Evolutionary conservation across 2,113 vertebrate genomes (phyloP), one percentile per base, ranked within the genome.

Genomic region (Atrichornis clamosus): DNA sequence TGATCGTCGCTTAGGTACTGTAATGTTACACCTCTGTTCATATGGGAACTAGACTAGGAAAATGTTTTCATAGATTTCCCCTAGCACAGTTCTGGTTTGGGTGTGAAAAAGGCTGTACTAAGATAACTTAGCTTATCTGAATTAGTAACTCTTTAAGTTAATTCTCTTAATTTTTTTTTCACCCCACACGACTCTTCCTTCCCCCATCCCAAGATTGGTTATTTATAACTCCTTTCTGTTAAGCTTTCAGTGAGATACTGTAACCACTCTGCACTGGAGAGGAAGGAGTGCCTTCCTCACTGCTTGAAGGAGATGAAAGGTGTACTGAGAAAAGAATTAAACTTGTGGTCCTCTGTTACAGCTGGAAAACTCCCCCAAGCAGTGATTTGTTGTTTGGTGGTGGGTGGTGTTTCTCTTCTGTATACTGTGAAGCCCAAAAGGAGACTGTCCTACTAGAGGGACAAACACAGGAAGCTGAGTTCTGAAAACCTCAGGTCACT

Each of bases 121-220:
- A 24, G 21, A 10, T 42, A 30, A 13, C 11, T 44, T 49, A 28
- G 18, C 23, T 11, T 58, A 9, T 58, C 28, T 58, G 30, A 87
- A n/a, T 42, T 53, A 59, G 4, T 55, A 41, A 14, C 15, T 68
- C 33, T 67, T 11, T 13, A 67, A 10, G 6, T 63, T 72, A 47
- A 49, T 44, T 28, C 11, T 15, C 62, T 82, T 27, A 22, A 21
- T 17, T 55, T 35, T 32, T 39, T 13, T 22, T 41, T 39, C 26
- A 9, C 2, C 11, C 7, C 7, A 3, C 5, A 0, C 60, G 7
- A 19, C 55, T 59, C 58, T 88, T 63, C 17, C 10, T 56, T 32
- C 24, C 8, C 4, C 9, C 4, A 7, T 13, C 26, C 24, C 21
- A 22, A 37, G 62, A 14, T 4, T 30, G 19, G 14, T 32, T 50